Evolutionary conservation across 2,888 invertebrate genomes (phyloP).

Genomic region (Mythimna lalbum): DNA sequence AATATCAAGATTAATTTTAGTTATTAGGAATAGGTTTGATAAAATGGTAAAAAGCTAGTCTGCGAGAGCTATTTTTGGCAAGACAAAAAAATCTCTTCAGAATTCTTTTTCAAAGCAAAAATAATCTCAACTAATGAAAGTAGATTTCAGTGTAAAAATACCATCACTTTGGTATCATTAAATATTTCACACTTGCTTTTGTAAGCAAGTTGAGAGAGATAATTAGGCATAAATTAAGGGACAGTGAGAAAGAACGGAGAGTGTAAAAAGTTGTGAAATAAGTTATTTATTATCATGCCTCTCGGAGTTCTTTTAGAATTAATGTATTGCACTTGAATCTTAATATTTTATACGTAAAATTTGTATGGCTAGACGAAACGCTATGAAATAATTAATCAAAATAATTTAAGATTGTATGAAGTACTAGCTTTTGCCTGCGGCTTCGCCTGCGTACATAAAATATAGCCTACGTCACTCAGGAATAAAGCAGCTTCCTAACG

Average conservation of each 20-base stretch:
- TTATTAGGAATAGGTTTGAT: too few species aligned
- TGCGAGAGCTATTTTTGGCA: not conserved
- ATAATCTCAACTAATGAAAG: not conserved
- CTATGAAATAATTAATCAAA: too few species aligned
- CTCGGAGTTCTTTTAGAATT: constrained; percentile 32
- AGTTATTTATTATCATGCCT: constrained; percentile 46
- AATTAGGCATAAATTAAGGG: constrained; percentile 37
- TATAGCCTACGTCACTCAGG: too few species aligned
- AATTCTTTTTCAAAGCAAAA: not conserved
- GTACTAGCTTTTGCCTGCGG: too few species aligned
- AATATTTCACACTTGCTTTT: constrained; percentile 41
- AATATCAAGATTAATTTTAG: too few species aligned
- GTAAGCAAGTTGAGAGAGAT: constrained; percentile 4
- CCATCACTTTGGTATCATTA: constrained; percentile 15
- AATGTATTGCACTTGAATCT: constrained; percentile 44
- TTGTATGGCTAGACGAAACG: not conserved
- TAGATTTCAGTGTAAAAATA: constrained; percentile 6
- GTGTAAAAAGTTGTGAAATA: constrained; percentile 48
- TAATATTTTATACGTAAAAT: constrained; percentile 29
- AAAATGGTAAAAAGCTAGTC: not conserved
- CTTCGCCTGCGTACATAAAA: too few species aligned
- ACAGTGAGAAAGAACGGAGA: constrained; percentile 33
- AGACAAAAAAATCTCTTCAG: not conserved
- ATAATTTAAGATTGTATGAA: too few species aligned
- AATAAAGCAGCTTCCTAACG: too few species aligned